Evolutionary conservation across 30 jellyfish, hydroid and myxozoan species (phyloP).

Genomic region (Hydractinia echinata): DNA sequence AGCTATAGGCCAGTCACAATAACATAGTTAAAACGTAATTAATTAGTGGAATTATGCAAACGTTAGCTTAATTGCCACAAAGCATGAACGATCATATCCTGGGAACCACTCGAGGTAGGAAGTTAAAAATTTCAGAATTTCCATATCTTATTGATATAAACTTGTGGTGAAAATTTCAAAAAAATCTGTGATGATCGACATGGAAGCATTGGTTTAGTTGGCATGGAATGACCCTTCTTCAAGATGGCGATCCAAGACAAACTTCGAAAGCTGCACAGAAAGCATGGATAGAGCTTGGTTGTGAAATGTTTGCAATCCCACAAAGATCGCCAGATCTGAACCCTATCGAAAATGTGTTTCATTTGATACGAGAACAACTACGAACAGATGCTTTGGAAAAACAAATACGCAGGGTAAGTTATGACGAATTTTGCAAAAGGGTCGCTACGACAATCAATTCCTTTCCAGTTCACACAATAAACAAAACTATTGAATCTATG

Average conservation of each 20-base stretch:
- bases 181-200: too few relatives aligned
- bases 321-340: slow-evolving; percentile 23
- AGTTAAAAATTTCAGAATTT: too few relatives aligned
- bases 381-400: background rate
- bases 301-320: slow-evolving; percentile 22
- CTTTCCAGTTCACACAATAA: background rate
- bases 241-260: slow-evolving; percentile 11
- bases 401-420: background rate
- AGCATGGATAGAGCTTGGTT: background rate
- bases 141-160: too few relatives aligned
- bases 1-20: too few relatives aligned
- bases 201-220: too few relatives aligned
- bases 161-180: too few relatives aligned
- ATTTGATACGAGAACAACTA: slow-evolving; percentile 8
- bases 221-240: background rate
- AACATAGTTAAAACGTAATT: too few relatives aligned
- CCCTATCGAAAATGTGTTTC: slow-evolving; percentile 22
- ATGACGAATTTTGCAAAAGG: background rate
- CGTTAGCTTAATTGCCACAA: too few relatives aligned
- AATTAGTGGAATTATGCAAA: too few relatives aligned
- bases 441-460: background rate
- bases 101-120: too few relatives aligned
- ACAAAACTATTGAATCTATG: slow-evolving; percentile 22
- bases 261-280: background rate
- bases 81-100: too few relatives aligned